Evolutionary conservation across 2,888 invertebrate genomes (phyloP), one percentile per base, ranked within the genome.

Genomic region (Cybosia mesomella): DNA sequence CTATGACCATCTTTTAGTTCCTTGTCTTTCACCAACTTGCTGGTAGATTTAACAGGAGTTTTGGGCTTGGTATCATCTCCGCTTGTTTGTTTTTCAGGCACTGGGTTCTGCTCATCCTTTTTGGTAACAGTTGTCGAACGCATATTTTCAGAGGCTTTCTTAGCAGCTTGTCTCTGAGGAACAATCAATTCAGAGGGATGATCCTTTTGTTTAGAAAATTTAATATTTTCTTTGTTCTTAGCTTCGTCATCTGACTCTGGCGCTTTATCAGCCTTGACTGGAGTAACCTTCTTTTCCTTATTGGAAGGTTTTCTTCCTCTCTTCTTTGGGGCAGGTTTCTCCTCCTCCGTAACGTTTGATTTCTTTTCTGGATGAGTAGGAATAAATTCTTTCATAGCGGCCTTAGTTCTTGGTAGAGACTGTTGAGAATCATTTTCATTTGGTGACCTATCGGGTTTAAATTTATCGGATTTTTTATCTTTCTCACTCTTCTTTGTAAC

Each of bases 71-170:
- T 75, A 80, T 95, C 87, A 80, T 89, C 94, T 64, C 91, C 87
- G 67, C 89, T 89, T 0, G 84, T 74, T 71, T 81, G 88, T 81
- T 92, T 94, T 28, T 93, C 92, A 21, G 77, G 66, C 34, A 75
- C 68, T n/a, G 81, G 69, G 70, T 93, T 68, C 15, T 81, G 67
- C 71, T 93, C 94, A 36, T 95, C 92, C 83, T 95, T 91, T 72
- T 93, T 94, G 15, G 91, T 90, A 8, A 91, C 92, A 77, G 96
- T 97, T 60, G 96, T 97, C 24, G 96, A 96, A 71, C 96, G 97
- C 96, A 98, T 97, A 85, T 97, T 98, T 90, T 98, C 98, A 1
- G 98, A 97, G 0, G 98, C 98, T 87, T 98, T 98, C 88, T 98
- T 98, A 34, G 98, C 98, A 36, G 98, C 98, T 91, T 98, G 98